Evolutionary conservation across 1,140 invertebrate genomes (phyloP).

Genomic region (Scaptomyza hsui): DNA sequence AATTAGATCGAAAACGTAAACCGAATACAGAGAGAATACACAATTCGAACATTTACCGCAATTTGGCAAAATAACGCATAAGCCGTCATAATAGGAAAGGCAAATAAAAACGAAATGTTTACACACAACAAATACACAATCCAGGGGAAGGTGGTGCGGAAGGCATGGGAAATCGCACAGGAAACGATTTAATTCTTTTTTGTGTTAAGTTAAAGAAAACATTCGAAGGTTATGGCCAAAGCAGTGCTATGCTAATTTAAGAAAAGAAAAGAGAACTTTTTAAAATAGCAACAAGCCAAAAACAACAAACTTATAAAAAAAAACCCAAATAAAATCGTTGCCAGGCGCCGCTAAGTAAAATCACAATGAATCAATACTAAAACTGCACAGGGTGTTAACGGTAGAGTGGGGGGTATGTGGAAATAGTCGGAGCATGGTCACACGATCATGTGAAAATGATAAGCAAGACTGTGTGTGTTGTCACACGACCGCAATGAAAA

Average conservation of each 20-base stretch:
- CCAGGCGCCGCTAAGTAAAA: conserved; percentile 35
- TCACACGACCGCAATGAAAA: conserved; percentile 60
- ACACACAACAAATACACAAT: conserved; percentile 63
- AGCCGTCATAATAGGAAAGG: conserved; percentile 35
- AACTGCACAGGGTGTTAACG: conserved; percentile 5
- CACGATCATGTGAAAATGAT: conserved; percentile 79
- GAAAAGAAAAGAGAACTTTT: conserved; percentile 20
- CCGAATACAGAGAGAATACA: conserved; percentile 2
- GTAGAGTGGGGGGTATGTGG: background rate
- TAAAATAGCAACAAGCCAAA: conserved; percentile 36
- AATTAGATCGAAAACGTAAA: conserved; percentile 19
- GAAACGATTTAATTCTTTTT: conserved; percentile 27
- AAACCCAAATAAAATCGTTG: conserved; percentile 17
- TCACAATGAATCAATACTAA: conserved; percentile 60
- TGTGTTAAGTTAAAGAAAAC: conserved; percentile 27
- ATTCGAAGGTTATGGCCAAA: conserved; percentile 40
- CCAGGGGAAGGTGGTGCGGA: background rate
- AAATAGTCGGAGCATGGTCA: conserved; percentile 18
- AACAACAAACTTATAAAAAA: conserved; percentile 13
- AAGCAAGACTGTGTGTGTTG: conserved; percentile 44
- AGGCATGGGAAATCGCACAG: conserved; percentile 24
- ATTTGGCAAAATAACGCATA: conserved; percentile 53
- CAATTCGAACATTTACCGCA: conserved; percentile 27
- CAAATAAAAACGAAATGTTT: conserved; percentile 65
- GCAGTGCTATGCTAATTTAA: conserved; percentile 43